These are phyloP conservation scores for Hydropsyche betteni DNA, from an alignment of 2,888 invertebrate genomes.

Conservation along the genomic window DNA sequence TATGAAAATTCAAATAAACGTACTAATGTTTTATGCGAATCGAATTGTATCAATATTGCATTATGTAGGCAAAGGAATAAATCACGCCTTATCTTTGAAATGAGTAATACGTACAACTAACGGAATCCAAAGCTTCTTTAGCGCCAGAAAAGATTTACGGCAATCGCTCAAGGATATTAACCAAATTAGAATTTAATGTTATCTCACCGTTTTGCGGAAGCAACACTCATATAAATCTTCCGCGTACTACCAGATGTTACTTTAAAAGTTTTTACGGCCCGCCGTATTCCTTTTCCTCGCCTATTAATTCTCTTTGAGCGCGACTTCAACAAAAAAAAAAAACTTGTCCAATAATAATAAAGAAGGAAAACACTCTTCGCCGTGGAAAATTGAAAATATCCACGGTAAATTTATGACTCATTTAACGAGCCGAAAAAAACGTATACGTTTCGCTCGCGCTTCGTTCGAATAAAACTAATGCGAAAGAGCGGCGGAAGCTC, in stretches of 20 bases:
- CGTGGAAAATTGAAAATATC: neutral
- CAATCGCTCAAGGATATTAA: slow-evolving; percentile 42
- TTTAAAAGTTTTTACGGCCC: slow-evolving; percentile 14
- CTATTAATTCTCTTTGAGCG: neutral
- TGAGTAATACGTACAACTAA: slow-evolving; percentile 12
- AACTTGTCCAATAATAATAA: too few relatives aligned
- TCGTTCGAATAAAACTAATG: neutral
- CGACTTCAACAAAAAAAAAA: too few relatives aligned
- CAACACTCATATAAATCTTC: slow-evolving; percentile 34
- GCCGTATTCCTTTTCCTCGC: too few relatives aligned
- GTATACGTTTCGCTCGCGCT: neutral
- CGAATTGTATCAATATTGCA: slow-evolving; percentile 17
- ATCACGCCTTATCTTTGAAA: slow-evolving; percentile 16
- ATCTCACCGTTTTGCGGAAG: slow-evolving; percentile 35
- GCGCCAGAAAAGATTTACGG: slow-evolving; percentile 38
- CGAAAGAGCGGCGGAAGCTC: neutral
- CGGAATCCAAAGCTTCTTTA: neutral
- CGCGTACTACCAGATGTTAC: slow-evolving; percentile 8
- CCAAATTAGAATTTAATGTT: slow-evolving; percentile 47
- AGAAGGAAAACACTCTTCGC: neutral
- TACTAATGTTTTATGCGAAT: neutral
- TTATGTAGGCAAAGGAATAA: slow-evolving; percentile 8
- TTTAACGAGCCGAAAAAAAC: neutral
- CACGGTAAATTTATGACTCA: neutral
- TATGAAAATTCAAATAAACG: neutral